Evolutionary conservation across 2,888 invertebrate genomes (phyloP), one percentile per base, ranked within the genome.

Genomic region (Allophyes oxyacanthae): DNA sequence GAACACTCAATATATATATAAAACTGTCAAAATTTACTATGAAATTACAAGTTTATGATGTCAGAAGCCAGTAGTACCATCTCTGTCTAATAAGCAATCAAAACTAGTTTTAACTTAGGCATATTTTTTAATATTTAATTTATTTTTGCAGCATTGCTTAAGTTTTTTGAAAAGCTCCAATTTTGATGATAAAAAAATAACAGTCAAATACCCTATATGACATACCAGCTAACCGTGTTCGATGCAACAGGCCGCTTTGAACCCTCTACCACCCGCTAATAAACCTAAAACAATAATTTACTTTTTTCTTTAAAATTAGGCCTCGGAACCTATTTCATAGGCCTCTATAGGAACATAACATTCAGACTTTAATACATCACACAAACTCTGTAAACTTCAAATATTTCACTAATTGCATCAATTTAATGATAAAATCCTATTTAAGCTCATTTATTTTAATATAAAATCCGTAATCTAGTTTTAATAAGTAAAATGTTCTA

Each of bases 331-430:
- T 58, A 64, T 66, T 57, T 52, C 25, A 63, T 73, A 77, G 75
- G 77, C 77, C 77, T 49, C 48, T 61, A 59, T 75, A 77, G 75
- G 77, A 74, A 75, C 75, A 63, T 70, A 77, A 73, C 75, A 64
- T 58, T 54, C 62, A 63, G 66, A 72, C 70, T 64, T n/a, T 54
- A 58, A 75, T 41, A 46, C 48, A 52, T 45, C 66, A 75, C 66
- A 62, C 62, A 70, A 64, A 28, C 28, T 28, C 28, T 28, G 28
- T 6, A 28, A 28, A 74, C 59, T 44, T 40, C 55, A 65, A 70
- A 60, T 49, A 45, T 60, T 61, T 65, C 56, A 64, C 55, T 73
- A 77, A 40, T 62, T 67, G 75, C 70, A 59, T 60, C 41, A 46
- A 43, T 62, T 58, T 42, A 50, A 42, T 37, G n/a, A 51, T 51